Percentiles rank a stretch among this genome's conserved stretches.
phyloP scores from a whole-genome alignment of 2,797 vertebrate species.

The Heliangelus exortis region DNA sequence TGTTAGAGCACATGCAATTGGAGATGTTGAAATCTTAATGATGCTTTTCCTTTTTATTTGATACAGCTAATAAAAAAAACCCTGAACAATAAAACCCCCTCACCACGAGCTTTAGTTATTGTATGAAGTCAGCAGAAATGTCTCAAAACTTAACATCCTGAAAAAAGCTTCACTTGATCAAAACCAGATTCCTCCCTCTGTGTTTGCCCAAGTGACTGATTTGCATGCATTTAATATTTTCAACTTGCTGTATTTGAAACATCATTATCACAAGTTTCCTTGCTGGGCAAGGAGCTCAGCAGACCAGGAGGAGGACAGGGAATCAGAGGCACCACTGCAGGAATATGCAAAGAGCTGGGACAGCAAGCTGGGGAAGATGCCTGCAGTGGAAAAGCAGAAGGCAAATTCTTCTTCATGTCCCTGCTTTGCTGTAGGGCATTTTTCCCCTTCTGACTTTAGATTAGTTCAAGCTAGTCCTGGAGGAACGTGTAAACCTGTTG shows the following conservation, averaged over 20 bases:
- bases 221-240: constrained; percentile 9
- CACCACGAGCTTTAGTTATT: neutral
- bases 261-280: neutral
- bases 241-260: neutral
- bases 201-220: neutral
- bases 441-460: neutral
- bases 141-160: neutral
- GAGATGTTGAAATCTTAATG: neutral
- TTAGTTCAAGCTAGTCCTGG: neutral
- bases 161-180: constrained; percentile 8
- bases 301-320: neutral
- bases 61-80: neutral
- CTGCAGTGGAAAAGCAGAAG: neutral
- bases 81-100: neutral
- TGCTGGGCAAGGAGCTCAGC: neutral
- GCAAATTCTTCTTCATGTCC: neutral
- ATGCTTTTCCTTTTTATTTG: neutral
- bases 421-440: neutral
- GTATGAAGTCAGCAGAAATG: neutral
- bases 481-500: neutral
- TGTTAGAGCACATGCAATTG: neutral
- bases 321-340: neutral
- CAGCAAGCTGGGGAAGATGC: neutral
- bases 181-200: neutral
- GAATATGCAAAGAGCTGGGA: neutral